Conservation (phyloP, 2,888 invertebrate species). For the Cotesia congregata region DNA sequence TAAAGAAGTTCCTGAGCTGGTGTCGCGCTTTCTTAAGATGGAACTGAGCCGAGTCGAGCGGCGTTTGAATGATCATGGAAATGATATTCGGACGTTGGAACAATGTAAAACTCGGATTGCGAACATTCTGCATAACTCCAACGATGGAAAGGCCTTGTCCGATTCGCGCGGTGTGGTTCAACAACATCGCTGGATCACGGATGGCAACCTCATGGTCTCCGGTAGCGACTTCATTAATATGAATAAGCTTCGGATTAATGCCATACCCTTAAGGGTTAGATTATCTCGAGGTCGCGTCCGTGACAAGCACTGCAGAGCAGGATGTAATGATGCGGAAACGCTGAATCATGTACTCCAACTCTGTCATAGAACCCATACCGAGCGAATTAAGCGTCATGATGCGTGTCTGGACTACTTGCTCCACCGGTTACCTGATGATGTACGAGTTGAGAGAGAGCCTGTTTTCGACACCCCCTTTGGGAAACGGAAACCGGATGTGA, state of each 20-base stretch:
- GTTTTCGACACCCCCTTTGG: no score
- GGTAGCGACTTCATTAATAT: constrained; percentile 53
- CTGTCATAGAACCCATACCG: constrained; percentile 52
- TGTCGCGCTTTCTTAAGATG: not conserved
- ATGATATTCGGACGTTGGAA: not conserved
- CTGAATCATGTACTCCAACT: constrained; percentile 57
- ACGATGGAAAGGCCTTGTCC: not conserved
- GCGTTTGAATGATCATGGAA: not conserved
- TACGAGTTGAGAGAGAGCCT: no score
- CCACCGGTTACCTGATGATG: no score
- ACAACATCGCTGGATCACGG: constrained; percentile 44
- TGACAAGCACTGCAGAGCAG: constrained; percentile 48
- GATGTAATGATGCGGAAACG: constrained; percentile 55
- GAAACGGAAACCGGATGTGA: no score
- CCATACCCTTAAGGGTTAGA: constrained; percentile 53
- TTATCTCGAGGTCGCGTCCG: constrained; percentile 41
- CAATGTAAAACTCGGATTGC: not conserved
- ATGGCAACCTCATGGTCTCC: constrained; percentile 18
- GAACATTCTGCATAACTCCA: not conserved
- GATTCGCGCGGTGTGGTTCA: not conserved
- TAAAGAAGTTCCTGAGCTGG: not conserved
- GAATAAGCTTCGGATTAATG: constrained; percentile 56
- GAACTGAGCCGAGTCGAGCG: not conserved
- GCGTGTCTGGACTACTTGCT: no score
- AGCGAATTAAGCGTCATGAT: no score